These are phyloP conservation scores for Acronicta leporina DNA, from an alignment of 2,888 invertebrate species.

Conservation along the genomic window DNA sequence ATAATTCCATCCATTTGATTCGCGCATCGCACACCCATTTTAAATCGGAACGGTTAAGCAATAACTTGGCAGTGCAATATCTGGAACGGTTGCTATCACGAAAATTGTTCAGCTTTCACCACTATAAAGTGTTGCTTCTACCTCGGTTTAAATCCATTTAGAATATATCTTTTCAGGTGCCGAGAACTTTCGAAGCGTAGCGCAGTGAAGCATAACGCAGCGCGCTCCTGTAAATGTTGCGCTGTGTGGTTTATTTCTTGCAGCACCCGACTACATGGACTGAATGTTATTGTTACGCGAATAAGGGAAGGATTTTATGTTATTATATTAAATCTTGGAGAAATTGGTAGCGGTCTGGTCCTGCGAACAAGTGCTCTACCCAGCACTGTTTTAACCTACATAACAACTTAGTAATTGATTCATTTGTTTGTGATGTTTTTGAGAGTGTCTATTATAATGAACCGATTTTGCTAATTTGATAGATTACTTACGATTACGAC, in stretches of 20 bases:
- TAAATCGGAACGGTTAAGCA: constrained; percentile 33
- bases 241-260: constrained; percentile 38
- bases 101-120: constrained; percentile 54
- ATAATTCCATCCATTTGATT: constrained; percentile 30
- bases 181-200: constrained; percentile 40
- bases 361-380: background rate
- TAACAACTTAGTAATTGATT: too few species aligned
- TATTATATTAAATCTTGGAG: constrained; percentile 7
- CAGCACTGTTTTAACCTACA: too few species aligned
- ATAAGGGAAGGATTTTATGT: constrained; percentile 3
- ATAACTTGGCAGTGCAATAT: constrained; percentile 52
- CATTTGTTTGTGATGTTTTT: too few species aligned
- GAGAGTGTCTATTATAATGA: too few species aligned
- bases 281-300: constrained; percentile 14
- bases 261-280: constrained; percentile 17
- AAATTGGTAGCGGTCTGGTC: background rate
- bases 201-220: constrained; percentile 28
- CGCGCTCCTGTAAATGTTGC: constrained; percentile 37
- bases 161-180: constrained; percentile 55
- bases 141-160: constrained; percentile 56
- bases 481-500: too few species aligned
- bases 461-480: too few species aligned
- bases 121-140: constrained; percentile 51
- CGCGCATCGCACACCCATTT: constrained; percentile 33
- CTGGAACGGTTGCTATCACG: constrained; percentile 52